A percentile compares a stretch with the other conserved stretches of the same genome.
Evolutionary conservation across 2,113 vertebrate species (phyloP).

Genomic region (Oophaga pumilio): DNA sequence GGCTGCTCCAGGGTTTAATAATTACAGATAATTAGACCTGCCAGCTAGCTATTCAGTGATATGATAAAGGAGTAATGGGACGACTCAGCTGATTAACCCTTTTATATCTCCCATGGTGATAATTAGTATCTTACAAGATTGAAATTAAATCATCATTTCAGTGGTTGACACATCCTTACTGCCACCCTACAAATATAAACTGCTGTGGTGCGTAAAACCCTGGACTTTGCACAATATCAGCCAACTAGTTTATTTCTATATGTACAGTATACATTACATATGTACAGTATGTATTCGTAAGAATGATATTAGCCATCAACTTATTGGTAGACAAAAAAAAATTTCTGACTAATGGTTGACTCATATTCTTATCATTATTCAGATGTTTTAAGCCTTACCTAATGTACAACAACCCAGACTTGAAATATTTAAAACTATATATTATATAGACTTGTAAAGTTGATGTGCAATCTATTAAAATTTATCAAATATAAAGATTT

Average conservation of each 20-base stretch:
- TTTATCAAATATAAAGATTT: background rate
- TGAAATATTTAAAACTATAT: slow-evolving; percentile 8
- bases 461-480: background rate
- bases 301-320: background rate
- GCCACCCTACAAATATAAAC: background rate
- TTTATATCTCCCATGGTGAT: background rate
- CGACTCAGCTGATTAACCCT: slow-evolving; percentile 16
- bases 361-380: background rate
- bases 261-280: slow-evolving; percentile 14
- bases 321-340: background rate
- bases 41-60: slow-evolving; percentile 43
- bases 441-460: background rate
- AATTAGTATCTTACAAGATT: background rate
- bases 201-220: background rate
- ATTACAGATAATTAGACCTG: slow-evolving; percentile 61
- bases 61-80: slow-evolving; percentile 46
- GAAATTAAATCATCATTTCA: background rate
- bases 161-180: background rate
- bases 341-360: background rate
- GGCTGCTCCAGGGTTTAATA: slow-evolving; percentile 45
- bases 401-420: background rate
- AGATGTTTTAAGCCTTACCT: background rate
- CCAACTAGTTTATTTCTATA: slow-evolving; percentile 1
- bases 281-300: background rate
- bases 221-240: background rate